Evolutionary conservation across 2,113 vertebrate species (phyloP).

Genomic region (Rhodinocichla rosea): DNA sequence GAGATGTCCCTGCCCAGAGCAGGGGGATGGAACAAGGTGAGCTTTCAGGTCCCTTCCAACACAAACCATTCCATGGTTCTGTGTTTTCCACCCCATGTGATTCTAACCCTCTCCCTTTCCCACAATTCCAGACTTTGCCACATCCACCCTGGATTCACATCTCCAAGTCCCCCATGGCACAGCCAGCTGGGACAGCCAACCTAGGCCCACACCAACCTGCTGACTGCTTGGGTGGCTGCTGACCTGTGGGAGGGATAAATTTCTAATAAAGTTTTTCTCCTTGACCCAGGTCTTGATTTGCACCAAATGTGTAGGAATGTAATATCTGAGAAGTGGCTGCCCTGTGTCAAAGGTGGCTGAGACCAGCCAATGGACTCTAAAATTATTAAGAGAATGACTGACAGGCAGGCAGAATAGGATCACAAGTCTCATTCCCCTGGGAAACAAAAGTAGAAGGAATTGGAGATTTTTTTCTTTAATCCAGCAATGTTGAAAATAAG

Average conservation of each 20-base stretch:
- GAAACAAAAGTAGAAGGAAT: not conserved
- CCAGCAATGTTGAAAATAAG: not conserved
- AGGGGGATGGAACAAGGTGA: not conserved
- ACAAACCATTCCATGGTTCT: not conserved
- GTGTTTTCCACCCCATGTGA: not conserved
- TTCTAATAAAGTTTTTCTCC: not conserved
- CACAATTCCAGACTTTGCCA: not conserved
- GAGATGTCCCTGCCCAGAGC: not conserved
- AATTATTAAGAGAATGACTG: slow-evolving; percentile 21
- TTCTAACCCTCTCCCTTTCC: not conserved
- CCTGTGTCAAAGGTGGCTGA: slow-evolving; percentile 19
- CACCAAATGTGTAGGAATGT: not conserved
- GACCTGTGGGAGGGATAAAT: not conserved
- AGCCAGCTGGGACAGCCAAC: not conserved
- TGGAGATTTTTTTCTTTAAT: not conserved
- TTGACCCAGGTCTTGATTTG: not conserved
- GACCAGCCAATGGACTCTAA: not conserved
- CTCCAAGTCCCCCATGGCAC: not conserved
- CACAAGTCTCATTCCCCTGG: not conserved
- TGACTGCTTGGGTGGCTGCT: not conserved
- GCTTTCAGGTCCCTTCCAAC: not conserved
- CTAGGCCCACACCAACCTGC: not conserved
- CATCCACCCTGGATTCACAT: not conserved
- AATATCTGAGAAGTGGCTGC: not conserved
- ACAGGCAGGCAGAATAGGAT: not conserved